phyloP scores from a whole-genome alignment of 2,797 vertebrate genomes.

The Amniataba percoides region DNA sequence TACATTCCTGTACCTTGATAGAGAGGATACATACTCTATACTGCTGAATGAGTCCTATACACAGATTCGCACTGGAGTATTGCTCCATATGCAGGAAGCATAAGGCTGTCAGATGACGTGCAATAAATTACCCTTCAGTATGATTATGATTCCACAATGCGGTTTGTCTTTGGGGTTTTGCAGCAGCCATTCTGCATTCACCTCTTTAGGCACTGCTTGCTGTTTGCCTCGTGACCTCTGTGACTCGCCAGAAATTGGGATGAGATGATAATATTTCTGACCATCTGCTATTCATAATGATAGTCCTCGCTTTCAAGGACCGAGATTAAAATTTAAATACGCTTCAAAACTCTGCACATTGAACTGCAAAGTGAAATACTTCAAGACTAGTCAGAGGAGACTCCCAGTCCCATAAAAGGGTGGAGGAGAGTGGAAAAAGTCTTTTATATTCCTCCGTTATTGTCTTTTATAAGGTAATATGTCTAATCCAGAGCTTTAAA shows the following conservation, averaged over 20 bases:
- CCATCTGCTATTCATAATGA: slow-evolving; percentile 87
- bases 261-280: slow-evolving; percentile 68
- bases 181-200: slow-evolving; percentile 16
- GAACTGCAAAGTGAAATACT: slow-evolving; percentile 47
- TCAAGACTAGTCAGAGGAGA: slow-evolving; percentile 30
- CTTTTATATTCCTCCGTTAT: slow-evolving; percentile 77
- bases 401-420: slow-evolving; percentile 17
- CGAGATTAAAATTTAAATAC: slow-evolving; percentile 90
- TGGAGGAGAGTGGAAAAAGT: slow-evolving; percentile 65
- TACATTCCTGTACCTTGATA: slow-evolving; percentile 16
- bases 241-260: slow-evolving; percentile 57
- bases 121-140: slow-evolving; percentile 30
- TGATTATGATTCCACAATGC: slow-evolving; percentile 12
- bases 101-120: slow-evolving; percentile 15
- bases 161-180: slow-evolving; percentile 29
- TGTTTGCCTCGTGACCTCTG: slow-evolving; percentile 55
- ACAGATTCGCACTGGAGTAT: neutral
- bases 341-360: slow-evolving; percentile 78
- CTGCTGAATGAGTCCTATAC: slow-evolving; percentile 7
- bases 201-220: slow-evolving; percentile 28
- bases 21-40: slow-evolving; percentile 4
- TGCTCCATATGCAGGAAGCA: slow-evolving; percentile 28
- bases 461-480: slow-evolving; percentile 11
- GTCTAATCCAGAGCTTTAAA: slow-evolving; percentile 8
- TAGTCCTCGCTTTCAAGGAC: slow-evolving; percentile 86